A percentile compares a stretch with the other conserved stretches of the same genome.
phyloP scores from a whole-genome alignment of 2,888 invertebrate genomes.

The Cephus pygmeus region DNA sequence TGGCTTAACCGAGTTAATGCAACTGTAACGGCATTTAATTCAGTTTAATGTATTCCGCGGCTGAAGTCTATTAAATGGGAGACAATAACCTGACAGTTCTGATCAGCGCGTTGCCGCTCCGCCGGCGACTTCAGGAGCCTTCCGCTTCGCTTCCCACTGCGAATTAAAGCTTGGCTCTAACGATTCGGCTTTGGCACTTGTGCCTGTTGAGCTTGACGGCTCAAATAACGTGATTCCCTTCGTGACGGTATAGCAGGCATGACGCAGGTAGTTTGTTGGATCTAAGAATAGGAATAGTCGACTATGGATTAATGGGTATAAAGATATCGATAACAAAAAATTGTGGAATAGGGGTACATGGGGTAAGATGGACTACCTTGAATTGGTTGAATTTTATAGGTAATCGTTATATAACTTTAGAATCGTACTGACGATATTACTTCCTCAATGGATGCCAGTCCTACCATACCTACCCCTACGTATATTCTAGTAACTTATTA shows the following conservation, averaged over 20 bases:
- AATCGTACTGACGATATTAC: not conserved
- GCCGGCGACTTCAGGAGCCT: slow-evolving; percentile 8
- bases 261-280: not conserved
- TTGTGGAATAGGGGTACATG: no score
- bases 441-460: not conserved
- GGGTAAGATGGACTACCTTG: no score
- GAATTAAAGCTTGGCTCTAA: not conserved
- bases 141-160: not conserved
- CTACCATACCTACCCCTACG: not conserved
- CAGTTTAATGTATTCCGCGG: slow-evolving; percentile 54
- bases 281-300: not conserved
- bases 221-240: not conserved
- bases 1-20: slow-evolving; percentile 14
- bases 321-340: no score
- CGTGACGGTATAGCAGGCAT: not conserved
- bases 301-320: not conserved
- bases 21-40: slow-evolving; percentile 53
- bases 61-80: slow-evolving; percentile 61
- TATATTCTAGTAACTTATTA: not conserved
- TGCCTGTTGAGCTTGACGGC: not conserved
- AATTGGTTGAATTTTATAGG: no score
- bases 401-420: not conserved
- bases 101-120: slow-evolving; percentile 52
- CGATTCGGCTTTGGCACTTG: not conserved
- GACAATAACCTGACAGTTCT: slow-evolving; percentile 64